A percentile compares a stretch with the other conserved stretches of the same genome.
These are phyloP conservation scores for Charaxes varanes DNA, from an alignment of 1,140 invertebrate species.

Conservation along the genomic window DNA sequence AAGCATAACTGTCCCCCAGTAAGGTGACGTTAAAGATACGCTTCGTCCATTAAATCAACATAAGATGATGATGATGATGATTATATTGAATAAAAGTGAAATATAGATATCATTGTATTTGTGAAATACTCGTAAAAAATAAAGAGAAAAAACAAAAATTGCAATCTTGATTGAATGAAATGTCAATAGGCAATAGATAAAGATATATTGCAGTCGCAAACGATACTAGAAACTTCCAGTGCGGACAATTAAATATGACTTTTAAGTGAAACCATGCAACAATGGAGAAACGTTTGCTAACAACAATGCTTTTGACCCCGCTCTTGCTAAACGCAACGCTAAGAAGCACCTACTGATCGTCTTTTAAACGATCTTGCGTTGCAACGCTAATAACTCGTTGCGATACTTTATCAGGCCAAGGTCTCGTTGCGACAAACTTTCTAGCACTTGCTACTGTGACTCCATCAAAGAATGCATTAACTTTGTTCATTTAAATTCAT, in stretches of 20 bases:
- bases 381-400: constrained; percentile 55
- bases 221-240: constrained; percentile 12
- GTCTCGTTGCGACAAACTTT: constrained; percentile 59
- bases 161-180: too few species aligned
- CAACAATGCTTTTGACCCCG: constrained; percentile 57
- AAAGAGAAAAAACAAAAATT: too few species aligned
- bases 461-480: constrained; percentile 34
- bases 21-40: too few species aligned
- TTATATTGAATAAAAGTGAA: too few species aligned
- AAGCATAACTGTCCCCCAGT: too few species aligned
- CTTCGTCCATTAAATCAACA: too few species aligned
- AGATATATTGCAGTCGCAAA: not conserved
- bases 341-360: constrained; percentile 59
- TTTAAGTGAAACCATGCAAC: constrained; percentile 49
- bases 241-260: constrained; percentile 64
- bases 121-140: too few species aligned
- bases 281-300: constrained; percentile 31
- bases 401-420: constrained; percentile 56
- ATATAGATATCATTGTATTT: too few species aligned
- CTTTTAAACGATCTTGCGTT: constrained; percentile 66
- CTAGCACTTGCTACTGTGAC: constrained; percentile 55
- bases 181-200: too few species aligned
- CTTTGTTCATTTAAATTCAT: constrained; percentile 54
- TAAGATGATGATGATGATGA: too few species aligned
- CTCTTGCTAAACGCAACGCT: constrained; percentile 51